These are phyloP conservation scores for Morone chrysops DNA, from an alignment of 2,113 vertebrate genomes.

Conservation along the genomic window DNA sequence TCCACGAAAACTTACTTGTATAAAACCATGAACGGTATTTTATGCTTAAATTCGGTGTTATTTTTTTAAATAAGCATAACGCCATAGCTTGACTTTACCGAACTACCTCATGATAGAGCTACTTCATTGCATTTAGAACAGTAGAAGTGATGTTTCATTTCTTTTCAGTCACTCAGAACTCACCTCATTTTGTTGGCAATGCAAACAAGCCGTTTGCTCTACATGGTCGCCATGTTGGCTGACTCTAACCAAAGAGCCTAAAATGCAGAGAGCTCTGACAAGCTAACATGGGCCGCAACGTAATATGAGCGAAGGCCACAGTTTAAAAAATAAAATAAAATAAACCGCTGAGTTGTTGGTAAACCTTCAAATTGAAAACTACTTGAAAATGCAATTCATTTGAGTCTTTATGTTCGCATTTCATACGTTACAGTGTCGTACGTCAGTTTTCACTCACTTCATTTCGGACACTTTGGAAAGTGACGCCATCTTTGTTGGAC, in stretches of 20 bases:
- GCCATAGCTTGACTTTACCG: neutral
- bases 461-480: neutral
- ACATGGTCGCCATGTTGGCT: conserved; percentile 62
- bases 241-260: conserved; percentile 19
- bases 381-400: too few relatives aligned
- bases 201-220: neutral
- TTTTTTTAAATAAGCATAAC: too few relatives aligned
- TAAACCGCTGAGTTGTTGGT: rapidly evolving
- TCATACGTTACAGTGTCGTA: neutral
- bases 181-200: conserved; percentile 66
- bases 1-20: neutral
- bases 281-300: neutral
- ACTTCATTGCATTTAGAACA: neutral
- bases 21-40: neutral
- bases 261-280: neutral
- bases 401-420: neutral
- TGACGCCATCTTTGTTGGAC: conserved; percentile 48
- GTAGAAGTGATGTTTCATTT: neutral
- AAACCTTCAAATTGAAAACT: neutral
- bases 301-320: too few relatives aligned
- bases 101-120: too few relatives aligned
- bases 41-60: neutral
- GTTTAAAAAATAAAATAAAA: neutral
- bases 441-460: neutral
- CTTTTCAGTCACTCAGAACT: neutral